Base-by-base conservation (phyloP, 1,140 invertebrate genomes). In the Drosophila ficusphila region DNA sequence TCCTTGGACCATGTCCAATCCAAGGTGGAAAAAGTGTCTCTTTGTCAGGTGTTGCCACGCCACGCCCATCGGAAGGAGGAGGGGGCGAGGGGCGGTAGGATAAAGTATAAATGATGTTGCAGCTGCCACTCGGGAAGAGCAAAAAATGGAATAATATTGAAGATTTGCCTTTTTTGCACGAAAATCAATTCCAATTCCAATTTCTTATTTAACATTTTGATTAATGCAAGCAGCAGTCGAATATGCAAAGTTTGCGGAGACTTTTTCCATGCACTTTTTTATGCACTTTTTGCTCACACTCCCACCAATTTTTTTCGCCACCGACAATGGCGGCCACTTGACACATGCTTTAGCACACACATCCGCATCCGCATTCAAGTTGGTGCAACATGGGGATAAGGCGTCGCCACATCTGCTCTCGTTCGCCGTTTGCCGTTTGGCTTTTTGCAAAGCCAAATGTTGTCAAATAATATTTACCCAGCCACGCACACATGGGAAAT, bases 181-280 rank as follows among this genome's bases (percentile, higher is more conserved):
- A 16, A 76, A 85, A 86, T 85, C 81, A 86, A 64, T 64, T 64
- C 29, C 60, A 61, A 61, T 64, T 64, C 60, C 60, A 61, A 61
- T 64, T 88, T 81, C 81, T 88, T 86, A 82, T 81, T 86, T 79
- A 88, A 88, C 82, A 88, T 77, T 88, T 86, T 86, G 82, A 88
- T 88, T 88, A 86, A 88, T 86, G 82, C 81, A 75, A 49, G 44
- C 42, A 61, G 65, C 51, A 61, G 57, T 73, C 38, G 54, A 53
- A 71, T 53, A 53, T 77, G 78, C 76, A 74, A 68, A 79, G 41
- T 79, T 51, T 62, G 76, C 54, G 73, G 39, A 67, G 51, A 38
- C 16, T 39, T 21, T 31, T 41, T 46, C 31, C 18, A 23, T 16
- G 27, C 44, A 23, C 25, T 18, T 16, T 23, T 29, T 18, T 14